Conservation (phyloP, 1,140 invertebrate species). For the Meloidogyne hapla region DNA sequence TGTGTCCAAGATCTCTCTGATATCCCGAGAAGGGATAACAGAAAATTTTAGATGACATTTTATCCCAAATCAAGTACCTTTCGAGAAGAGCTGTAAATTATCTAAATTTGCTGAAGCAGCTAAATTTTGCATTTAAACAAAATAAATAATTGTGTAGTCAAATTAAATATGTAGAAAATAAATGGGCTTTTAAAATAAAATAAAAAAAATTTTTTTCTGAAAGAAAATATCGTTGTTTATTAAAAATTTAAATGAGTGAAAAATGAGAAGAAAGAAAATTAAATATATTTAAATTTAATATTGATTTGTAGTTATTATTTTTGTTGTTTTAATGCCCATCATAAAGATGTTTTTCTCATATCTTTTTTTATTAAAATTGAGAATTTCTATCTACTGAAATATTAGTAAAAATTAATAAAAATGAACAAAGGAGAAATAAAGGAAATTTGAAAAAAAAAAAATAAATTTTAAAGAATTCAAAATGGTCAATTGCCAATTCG, state of each 20-base stretch:
- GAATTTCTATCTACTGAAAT: neutral
- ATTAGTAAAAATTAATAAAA: neutral
- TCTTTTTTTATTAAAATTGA: too few species aligned
- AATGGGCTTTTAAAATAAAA: neutral
- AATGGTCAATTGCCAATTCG: too few species aligned
- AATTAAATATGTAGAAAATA: neutral
- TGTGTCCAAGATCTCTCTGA: too few species aligned
- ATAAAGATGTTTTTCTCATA: neutral
- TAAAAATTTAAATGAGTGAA: constrained; percentile 7
- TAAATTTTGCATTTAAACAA: constrained; percentile 20
- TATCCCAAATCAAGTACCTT: constrained; percentile 7
- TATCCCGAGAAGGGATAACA: too few species aligned
- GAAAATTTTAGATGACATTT: neutral
- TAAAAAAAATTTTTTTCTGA: neutral
- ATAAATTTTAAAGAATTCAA: neutral
- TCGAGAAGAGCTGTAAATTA: constrained; percentile 22
- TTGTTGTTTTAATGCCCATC: neutral
- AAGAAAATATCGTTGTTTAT: neutral
- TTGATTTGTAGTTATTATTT: neutral
- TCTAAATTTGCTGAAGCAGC: constrained; percentile 23
- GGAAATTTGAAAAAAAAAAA: too few species aligned
- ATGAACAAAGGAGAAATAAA: neutral
- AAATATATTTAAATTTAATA: constrained; percentile 6
- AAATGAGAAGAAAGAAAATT: constrained; percentile 11
- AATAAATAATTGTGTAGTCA: neutral